These are phyloP conservation scores for Tachyglossus aculeatus DNA, from an alignment of 2,797 vertebrate species.

Conservation along the genomic window DNA sequence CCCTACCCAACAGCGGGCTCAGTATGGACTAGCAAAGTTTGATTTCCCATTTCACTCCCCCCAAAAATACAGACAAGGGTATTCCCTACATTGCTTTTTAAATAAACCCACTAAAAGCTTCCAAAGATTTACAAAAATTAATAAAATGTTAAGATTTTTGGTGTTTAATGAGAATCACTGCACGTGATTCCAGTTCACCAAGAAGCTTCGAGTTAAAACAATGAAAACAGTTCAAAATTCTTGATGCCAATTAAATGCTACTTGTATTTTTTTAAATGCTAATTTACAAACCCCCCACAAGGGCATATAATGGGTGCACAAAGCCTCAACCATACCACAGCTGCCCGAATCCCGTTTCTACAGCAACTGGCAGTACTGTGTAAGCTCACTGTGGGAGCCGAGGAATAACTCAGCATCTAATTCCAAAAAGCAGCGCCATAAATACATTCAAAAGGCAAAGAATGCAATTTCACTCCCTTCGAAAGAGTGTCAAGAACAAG, in stretches of 20 bases:
- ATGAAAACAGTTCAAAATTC: conserved; percentile 19
- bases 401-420: conserved; percentile 43
- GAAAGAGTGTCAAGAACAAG: conserved; percentile 55
- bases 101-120: background rate
- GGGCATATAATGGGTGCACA: conserved; percentile 50
- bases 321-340: conserved; percentile 51
- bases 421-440: conserved; percentile 55
- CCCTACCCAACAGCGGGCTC: too few relatives aligned
- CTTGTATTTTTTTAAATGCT: conserved; percentile 49
- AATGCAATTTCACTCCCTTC: conserved; percentile 60
- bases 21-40: too few relatives aligned
- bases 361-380: conserved; percentile 58
- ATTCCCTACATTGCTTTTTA: background rate
- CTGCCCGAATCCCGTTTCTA: conserved; percentile 58
- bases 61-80: too few relatives aligned
- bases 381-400: conserved; percentile 44
- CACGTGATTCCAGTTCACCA: conserved; percentile 23
- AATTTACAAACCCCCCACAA: conserved; percentile 47
- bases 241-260: conserved; percentile 27
- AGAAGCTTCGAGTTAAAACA: conserved; percentile 14
- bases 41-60: too few relatives aligned
- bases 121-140: background rate
- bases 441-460: conserved; percentile 62
- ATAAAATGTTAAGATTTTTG: conserved; percentile 3
- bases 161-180: conserved; percentile 26